phyloP scores from a whole-genome alignment of 2,113 vertebrate genomes.

The Pterocles burchelli region DNA sequence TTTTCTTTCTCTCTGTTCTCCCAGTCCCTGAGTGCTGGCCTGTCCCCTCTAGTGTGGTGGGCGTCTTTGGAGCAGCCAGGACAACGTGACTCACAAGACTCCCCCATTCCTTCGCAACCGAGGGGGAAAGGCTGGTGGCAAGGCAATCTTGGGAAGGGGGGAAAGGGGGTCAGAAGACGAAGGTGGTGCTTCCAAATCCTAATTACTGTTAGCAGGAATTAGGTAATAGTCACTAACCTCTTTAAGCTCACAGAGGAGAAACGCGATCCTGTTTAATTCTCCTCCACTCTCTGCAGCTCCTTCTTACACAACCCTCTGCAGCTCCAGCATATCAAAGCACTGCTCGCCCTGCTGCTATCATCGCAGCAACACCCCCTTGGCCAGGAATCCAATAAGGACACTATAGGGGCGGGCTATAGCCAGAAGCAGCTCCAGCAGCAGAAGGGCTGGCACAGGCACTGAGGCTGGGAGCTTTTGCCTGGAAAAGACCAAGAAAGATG shows the following conservation, averaged over 20 bases:
- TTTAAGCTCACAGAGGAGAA: neutral
- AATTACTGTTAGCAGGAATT: neutral
- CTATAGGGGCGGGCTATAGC: slow-evolving; percentile 36
- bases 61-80: neutral
- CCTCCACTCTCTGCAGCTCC: neutral
- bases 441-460: too few species aligned
- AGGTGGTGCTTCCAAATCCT: neutral
- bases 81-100: neutral
- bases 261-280: neutral
- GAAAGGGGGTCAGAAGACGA: neutral
- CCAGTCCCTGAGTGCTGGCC: neutral
- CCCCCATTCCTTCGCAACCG: neutral
- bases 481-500: too few species aligned
- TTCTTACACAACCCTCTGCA: neutral
- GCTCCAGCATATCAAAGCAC: neutral
- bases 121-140: neutral
- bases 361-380: slow-evolving; percentile 25
- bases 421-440: too few species aligned
- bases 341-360: neutral
- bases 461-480: too few species aligned
- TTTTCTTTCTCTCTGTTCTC: neutral
- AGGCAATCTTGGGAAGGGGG: neutral
- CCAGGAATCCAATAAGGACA: neutral
- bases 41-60: too few species aligned
- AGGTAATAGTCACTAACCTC: slow-evolving; percentile 52